A percentile compares a stretch with the other conserved stretches of the same genome.
These are phyloP conservation scores for Callimorpha dominula DNA, from an alignment of 2,888 invertebrate species.

Conservation along the genomic window DNA sequence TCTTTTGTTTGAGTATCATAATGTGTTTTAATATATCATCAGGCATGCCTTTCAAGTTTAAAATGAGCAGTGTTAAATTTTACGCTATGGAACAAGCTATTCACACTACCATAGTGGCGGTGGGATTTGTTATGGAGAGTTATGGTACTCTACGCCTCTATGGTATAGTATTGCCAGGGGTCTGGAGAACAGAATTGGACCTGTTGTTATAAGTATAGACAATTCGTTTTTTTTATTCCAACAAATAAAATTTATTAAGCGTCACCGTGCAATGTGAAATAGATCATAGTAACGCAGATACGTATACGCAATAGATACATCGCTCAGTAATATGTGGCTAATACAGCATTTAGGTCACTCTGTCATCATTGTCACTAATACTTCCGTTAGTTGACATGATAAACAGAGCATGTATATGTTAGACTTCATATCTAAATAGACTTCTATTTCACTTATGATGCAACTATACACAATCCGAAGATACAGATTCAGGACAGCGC, in stretches of 20 bases:
- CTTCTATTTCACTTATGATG: no score
- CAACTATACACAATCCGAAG: no score
- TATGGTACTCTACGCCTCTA: no score
- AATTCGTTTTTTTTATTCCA: no score
- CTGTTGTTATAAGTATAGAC: no score
- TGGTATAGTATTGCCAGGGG: neutral
- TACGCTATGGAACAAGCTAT: neutral
- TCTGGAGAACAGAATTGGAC: neutral
- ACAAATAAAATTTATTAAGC: no score
- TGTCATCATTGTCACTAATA: neutral
- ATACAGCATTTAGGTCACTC: constrained; percentile 2
- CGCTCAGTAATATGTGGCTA: constrained; percentile 9
- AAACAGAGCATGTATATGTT: neutral
- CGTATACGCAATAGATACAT: neutral
- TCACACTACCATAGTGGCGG: neutral
- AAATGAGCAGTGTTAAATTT: neutral
- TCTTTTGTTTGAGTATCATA: neutral
- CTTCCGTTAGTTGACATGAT: constrained; percentile 12
- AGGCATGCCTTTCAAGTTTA: neutral
- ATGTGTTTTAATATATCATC: neutral
- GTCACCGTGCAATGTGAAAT: neutral
- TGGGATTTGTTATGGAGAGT: neutral
- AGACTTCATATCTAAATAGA: neutral
- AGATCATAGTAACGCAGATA: neutral
- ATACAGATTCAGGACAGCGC: no score